phyloP scores from a whole-genome alignment of 1,140 invertebrate genomes.

The Rhopalosiphum maidis region DNA sequence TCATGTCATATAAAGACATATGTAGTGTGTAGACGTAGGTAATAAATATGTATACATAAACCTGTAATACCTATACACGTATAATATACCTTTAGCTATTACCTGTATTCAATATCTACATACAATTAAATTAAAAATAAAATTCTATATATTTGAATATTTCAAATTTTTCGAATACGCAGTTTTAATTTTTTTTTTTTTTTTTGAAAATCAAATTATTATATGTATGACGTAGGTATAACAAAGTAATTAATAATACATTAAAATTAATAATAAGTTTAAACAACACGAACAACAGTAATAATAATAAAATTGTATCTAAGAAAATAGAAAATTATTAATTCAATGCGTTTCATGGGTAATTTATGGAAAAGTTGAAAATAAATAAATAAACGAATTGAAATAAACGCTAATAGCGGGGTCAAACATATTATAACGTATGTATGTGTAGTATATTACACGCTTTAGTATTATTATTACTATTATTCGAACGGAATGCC shows the following conservation, averaged over 20 bases:
- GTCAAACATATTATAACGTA: background rate
- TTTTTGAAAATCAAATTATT: background rate
- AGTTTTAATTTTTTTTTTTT: background rate
- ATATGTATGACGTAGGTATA: no score
- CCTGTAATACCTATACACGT: no score
- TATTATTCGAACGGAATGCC: constrained; percentile 5
- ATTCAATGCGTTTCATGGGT: background rate
- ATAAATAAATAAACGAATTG: background rate
- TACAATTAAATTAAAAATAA: no score
- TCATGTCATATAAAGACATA: background rate
- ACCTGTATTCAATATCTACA: background rate
- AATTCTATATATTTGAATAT: background rate
- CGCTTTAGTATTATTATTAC: background rate
- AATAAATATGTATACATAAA: no score
- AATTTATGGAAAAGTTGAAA: background rate
- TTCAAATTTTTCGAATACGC: background rate
- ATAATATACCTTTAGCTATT: no score
- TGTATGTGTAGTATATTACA: no score
- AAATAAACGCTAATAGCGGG: background rate
- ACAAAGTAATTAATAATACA: background rate
- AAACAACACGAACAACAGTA: background rate
- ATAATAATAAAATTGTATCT: background rate
- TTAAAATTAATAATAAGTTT: background rate
- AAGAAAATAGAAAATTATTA: background rate
- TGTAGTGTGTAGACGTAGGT: no score